Base-by-base conservation (phyloP, 2,113 vertebrate genomes). In the Pelobates fuscus region DNA sequence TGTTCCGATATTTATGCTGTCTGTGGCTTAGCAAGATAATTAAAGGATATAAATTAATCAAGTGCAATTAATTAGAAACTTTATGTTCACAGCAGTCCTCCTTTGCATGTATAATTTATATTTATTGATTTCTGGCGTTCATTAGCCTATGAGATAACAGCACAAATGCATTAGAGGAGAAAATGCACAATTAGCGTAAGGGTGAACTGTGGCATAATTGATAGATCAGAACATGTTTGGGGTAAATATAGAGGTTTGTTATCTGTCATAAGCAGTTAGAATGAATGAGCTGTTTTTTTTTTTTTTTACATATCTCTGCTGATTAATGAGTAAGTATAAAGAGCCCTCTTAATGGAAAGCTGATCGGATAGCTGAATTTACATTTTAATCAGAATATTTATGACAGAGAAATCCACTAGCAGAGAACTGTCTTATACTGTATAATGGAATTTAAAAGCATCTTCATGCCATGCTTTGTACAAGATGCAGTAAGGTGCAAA, bases 31-130 rank as follows among this genome's bases (percentile, higher is more conserved):
- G 89, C 92, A 92, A 96, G 96, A 98, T 98, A 98, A 99, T 99
- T 98, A 98, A 99, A 98, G 95, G 94, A 96, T 96, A 99, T 98
- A 98, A 99, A 99, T 98, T 96, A 98, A 99, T 99, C 96, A 98
- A 96, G 93, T 92, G 91, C 97, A 98, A 98, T 99, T 99, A 98
- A 99, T 98, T 98, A 99, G 95, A 97, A 94, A 92, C 93, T 98
- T 99, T 99, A 98, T 98, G 97, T 96, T 95, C 92, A 81, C 93
- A 92, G 96, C 94, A 94, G 95, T 98, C 95, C 94, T 96, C 94
- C 95, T 96, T 96, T 97, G 95, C 95, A 98, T 99, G 95, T 98
- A 98, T 99, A 98, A 98, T 99, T 98, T 99, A 99, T 98, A 98
- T 95, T 95, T 99, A 99, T 99, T 95, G 97, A 99, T 99, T 98